Conservation (phyloP, 2,888 invertebrate species). For the Mactromeris polynyma region DNA sequence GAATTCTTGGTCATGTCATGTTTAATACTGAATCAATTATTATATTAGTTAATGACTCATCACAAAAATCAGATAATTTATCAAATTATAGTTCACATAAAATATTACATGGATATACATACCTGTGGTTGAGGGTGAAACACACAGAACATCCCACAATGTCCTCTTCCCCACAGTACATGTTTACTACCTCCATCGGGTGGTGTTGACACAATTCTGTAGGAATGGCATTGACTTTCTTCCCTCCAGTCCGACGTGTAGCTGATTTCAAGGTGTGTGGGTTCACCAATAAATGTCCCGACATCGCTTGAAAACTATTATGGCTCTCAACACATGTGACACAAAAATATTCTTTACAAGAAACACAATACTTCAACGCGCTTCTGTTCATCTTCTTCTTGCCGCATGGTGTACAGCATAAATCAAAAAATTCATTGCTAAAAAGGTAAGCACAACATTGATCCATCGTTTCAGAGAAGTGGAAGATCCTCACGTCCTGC, state of each 20-base stretch:
- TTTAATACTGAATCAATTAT: too few relatives aligned
- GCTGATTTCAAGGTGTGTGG: background rate
- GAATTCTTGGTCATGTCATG: too few relatives aligned
- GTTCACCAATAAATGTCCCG: background rate
- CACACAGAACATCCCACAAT: background rate
- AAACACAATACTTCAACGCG: background rate
- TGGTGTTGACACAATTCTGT: background rate
- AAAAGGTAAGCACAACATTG: too few relatives aligned
- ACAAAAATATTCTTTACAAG: background rate
- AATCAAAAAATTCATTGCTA: constrained; percentile 2
- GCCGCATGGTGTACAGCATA: background rate
- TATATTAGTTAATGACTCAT: too few relatives aligned
- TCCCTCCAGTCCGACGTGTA: background rate
- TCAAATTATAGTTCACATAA: too few relatives aligned
- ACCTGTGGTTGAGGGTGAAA: background rate
- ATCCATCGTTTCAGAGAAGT: constrained; percentile 41
- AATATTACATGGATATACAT: too few relatives aligned
- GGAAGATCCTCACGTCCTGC: constrained; percentile 67
- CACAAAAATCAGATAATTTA: too few relatives aligned
- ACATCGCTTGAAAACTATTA: background rate
- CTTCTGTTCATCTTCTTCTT: background rate
- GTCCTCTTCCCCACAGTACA: background rate
- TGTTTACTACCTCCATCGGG: background rate
- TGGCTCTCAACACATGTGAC: background rate
- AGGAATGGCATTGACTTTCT: background rate